Evolutionary conservation across 2,113 vertebrate species (phyloP).

Genomic region (Penelope pileata): DNA sequence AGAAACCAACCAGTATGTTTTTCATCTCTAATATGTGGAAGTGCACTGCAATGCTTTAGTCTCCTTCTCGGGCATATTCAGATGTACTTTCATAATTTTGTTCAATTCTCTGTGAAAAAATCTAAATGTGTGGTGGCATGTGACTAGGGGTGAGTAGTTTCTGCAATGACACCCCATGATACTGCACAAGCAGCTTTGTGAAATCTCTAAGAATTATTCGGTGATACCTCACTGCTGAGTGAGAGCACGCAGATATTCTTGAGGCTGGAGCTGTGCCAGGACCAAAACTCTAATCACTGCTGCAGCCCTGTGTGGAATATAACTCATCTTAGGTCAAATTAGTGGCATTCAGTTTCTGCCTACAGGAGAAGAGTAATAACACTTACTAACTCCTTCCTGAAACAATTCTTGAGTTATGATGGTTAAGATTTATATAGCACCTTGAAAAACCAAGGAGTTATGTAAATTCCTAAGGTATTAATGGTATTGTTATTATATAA

Average conservation of each 20-base stretch:
- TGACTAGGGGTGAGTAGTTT: background rate
- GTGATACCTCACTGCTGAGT: background rate
- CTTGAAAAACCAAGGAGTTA: background rate
- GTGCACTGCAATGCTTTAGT: background rate
- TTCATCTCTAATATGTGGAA: background rate
- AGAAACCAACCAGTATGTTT: background rate
- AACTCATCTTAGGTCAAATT: background rate
- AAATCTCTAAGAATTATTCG: background rate
- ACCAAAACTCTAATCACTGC: background rate
- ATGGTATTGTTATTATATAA: background rate
- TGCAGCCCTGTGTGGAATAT: background rate
- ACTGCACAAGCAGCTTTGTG: background rate
- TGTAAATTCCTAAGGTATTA: background rate
- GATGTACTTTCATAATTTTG: background rate
- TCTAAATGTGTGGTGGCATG: accelerated
- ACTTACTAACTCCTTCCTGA: background rate
- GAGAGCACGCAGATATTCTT: background rate
- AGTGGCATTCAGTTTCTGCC: background rate
- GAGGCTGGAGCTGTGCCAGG: background rate
- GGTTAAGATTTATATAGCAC: background rate
- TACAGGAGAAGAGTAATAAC: background rate
- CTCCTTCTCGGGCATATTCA: background rate
- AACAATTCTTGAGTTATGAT: background rate
- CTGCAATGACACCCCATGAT: background rate
- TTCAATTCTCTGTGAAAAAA: background rate